phyloP scores from a whole-genome alignment of 2,797 vertebrate genomes.

The Helicolenus hilgendorfi region DNA sequence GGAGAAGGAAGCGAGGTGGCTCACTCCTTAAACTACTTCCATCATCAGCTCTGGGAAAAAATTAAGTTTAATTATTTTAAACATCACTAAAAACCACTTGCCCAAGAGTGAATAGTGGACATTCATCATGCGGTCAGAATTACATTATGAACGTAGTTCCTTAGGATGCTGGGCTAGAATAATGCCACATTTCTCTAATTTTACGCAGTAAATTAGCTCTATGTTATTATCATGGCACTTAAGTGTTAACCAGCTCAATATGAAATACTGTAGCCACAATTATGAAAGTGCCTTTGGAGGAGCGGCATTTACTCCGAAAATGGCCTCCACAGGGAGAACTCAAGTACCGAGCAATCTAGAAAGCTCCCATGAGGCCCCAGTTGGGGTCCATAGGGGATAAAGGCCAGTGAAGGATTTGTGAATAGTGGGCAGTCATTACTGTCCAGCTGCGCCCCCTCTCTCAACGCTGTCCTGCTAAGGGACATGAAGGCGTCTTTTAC shows the following conservation, averaged over 20 bases:
- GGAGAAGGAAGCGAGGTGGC: no score
- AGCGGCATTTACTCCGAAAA: constrained; percentile 52
- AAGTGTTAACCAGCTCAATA: constrained; percentile 5
- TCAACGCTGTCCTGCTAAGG: constrained; percentile 6
- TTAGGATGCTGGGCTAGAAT: not conserved
- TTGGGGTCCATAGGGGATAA: constrained; percentile 29
- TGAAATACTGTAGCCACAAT: constrained; percentile 43
- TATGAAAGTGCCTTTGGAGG: constrained; percentile 31
- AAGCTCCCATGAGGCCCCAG: constrained; percentile 39
- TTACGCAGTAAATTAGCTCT: not conserved
- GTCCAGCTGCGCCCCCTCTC: constrained; percentile 67
- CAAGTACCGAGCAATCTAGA: constrained; percentile 47
- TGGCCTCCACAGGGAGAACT: constrained; percentile 44
- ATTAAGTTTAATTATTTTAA: no score
- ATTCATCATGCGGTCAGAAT: not conserved
- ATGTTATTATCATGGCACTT: not conserved
- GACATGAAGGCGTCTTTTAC: constrained; percentile 25
- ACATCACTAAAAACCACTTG: no score
- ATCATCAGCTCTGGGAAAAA: no score
- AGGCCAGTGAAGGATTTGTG: constrained; percentile 56
- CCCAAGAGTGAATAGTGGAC: no score
- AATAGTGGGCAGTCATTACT: constrained; percentile 56
- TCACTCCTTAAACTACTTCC: no score
- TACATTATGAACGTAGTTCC: not conserved
- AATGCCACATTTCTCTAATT: not conserved